Percentiles rank a stretch among this genome's conserved stretches.
Conservation (phyloP, 2,797 vertebrate species). For the Cryptoblepharus egeriae region DNA sequence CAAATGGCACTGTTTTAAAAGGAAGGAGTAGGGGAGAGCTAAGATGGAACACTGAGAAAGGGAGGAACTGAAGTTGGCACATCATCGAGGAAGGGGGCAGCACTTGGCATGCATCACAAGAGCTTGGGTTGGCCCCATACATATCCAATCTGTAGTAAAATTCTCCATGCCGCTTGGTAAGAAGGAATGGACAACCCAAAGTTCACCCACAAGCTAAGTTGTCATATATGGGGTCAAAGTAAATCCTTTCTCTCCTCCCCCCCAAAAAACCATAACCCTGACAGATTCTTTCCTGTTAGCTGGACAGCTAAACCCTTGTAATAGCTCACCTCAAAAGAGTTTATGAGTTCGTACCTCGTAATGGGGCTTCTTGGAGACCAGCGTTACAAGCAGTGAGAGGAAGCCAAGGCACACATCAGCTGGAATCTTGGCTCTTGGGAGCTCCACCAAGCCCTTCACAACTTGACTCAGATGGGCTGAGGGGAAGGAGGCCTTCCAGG, state of each 20-base stretch:
- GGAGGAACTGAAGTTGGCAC: too few species aligned
- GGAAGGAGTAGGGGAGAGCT: too few species aligned
- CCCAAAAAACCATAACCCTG: not conserved
- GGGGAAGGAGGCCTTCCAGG: not conserved
- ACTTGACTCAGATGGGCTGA: not conserved
- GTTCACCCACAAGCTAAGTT: not conserved
- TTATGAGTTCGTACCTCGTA: constrained; percentile 10
- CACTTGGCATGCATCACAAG: too few species aligned
- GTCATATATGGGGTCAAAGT: not conserved
- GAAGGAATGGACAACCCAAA: too few species aligned
- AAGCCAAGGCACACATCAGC: not conserved
- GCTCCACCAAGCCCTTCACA: not conserved
- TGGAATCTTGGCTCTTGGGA: not conserved
- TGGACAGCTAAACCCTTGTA: not conserved
- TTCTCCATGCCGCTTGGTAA: too few species aligned
- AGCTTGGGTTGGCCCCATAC: too few species aligned
- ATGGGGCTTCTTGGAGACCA: not conserved
- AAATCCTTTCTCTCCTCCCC: not conserved
- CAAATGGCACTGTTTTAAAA: too few species aligned
- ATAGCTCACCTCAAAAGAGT: not conserved
- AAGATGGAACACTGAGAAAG: too few species aligned
- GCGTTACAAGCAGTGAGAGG: not conserved
- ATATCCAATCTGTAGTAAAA: too few species aligned
- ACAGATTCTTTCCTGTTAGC: not conserved
- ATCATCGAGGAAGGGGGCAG: too few species aligned